Evolutionary conservation across 2,888 invertebrate species (phyloP), one percentile per base, ranked within the genome.

Genomic region (Acanthosepion esculentum): DNA sequence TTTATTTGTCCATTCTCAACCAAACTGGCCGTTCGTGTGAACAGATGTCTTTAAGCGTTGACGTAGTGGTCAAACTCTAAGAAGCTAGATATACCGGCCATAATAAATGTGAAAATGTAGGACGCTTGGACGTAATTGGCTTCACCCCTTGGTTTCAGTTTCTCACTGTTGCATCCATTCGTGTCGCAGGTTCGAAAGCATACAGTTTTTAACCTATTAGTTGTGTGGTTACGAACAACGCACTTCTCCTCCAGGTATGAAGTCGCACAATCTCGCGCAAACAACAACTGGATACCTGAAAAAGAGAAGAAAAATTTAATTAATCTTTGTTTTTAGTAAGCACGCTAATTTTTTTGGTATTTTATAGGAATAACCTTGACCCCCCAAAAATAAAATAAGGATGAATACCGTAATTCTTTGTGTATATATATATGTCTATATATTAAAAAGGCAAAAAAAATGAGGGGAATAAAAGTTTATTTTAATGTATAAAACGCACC

Each of bases 141-240:
- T 5, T 26, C 92, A 12, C 26, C 48, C 20, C 92, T 23, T 50
- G 50, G 92, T 92, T 92, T 92, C 3, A 92, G 50, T 20, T 50
- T 50, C 23, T 92, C 92, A 20, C 92, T 92, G 15, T 92, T 92
- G 29, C 92, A 92, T 48, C 92, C 92, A 92, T 92, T 92, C 10
- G 50, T 50, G 29, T 50, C 92, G 12, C 92, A 92, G 23, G 92
- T 92, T 12, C 92, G 48, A 48, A 48, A 92, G 29, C 92, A 92
- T 4, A 92, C 92, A 3, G 92, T 92, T 29, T 92, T 92, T 50
- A 48, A 48, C 26, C 92, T 23, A 26, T 23, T 92, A 7, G 92
- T 50, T 23, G 92, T 92, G 20, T 48, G 48, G 29, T 92, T 92
- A 1, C 92, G 92, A 3, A 92, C 50, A 29, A 92, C 23, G 48